Evolutionary conservation across 2,113 vertebrate genomes (phyloP).

Genomic region (Falcunculus frontatus): DNA sequence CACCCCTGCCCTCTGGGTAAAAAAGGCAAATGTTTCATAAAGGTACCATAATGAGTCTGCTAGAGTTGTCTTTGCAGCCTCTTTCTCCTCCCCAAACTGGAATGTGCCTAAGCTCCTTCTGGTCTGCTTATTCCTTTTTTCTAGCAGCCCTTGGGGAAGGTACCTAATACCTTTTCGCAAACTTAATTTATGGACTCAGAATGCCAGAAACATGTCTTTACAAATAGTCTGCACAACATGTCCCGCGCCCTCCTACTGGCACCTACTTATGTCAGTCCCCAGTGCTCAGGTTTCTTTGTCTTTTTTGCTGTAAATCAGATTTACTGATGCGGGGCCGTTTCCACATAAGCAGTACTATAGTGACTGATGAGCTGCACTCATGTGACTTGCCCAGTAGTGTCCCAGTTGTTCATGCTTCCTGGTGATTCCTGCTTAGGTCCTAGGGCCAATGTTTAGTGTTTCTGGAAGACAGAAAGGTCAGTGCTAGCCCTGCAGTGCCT

Average conservation of each 20-base stretch:
- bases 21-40: conserved; percentile 35
- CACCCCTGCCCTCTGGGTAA: neutral
- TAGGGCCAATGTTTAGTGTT: neutral
- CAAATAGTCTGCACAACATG: neutral
- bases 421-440: neutral
- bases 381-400: neutral
- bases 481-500: neutral
- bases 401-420: neutral
- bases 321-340: neutral
- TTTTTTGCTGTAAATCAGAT: neutral
- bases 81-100: conserved; percentile 49
- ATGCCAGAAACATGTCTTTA: neutral
- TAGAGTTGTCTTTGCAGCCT: conserved; percentile 5
- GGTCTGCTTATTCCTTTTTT: conserved; percentile 16
- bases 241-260: neutral
- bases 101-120: conserved; percentile 52
- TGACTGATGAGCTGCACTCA: neutral
- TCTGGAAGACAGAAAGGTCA: neutral
- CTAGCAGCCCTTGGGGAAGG: conserved; percentile 35
- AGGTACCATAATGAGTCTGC: neutral
- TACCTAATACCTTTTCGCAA: neutral
- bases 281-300: neutral
- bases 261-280: neutral
- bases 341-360: neutral
- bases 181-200: conserved; percentile 47